phyloP scores from a whole-genome alignment of 2,797 vertebrate species.

The Lates japonicus region DNA sequence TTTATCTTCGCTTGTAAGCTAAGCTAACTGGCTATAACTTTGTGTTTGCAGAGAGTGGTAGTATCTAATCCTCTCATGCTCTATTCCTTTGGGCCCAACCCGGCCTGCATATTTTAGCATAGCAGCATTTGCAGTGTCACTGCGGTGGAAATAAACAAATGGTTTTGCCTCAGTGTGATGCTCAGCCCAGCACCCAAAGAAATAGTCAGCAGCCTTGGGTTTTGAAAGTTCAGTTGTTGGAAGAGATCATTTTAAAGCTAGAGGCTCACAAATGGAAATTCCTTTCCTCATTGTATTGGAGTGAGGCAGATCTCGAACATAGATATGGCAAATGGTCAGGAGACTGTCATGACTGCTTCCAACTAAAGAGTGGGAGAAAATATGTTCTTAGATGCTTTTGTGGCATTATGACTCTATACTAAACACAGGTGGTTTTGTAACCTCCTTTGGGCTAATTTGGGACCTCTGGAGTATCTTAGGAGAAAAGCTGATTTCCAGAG shows the following conservation, averaged over 20 bases:
- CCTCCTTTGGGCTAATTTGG: neutral
- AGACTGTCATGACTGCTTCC: neutral
- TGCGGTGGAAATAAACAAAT: too few species aligned
- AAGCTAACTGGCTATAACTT: neutral
- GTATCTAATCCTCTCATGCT: neutral
- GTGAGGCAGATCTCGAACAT: neutral
- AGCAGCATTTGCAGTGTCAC: neutral
- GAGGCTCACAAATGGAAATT: too few species aligned
- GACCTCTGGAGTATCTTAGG: conserved; percentile 18
- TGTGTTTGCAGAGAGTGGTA: neutral
- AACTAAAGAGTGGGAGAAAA: neutral
- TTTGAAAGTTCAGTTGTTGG: neutral
- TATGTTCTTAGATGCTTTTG: neutral
- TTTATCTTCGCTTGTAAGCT: neutral
- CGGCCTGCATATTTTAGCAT: neutral
- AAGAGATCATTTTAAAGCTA: neutral
- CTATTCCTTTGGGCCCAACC: neutral
- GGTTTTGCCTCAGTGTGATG: neutral
- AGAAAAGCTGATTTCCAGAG: conserved; percentile 23
- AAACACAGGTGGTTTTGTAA: conserved; percentile 1
- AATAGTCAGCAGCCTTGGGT: neutral
- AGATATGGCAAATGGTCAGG: neutral
- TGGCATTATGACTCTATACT: neutral
- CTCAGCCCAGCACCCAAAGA: too few species aligned
- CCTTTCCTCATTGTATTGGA: too few species aligned